Evolutionary conservation across 2,113 vertebrate genomes (phyloP), one percentile per base, ranked within the genome.

Genomic region (Rhodinocichla rosea): DNA sequence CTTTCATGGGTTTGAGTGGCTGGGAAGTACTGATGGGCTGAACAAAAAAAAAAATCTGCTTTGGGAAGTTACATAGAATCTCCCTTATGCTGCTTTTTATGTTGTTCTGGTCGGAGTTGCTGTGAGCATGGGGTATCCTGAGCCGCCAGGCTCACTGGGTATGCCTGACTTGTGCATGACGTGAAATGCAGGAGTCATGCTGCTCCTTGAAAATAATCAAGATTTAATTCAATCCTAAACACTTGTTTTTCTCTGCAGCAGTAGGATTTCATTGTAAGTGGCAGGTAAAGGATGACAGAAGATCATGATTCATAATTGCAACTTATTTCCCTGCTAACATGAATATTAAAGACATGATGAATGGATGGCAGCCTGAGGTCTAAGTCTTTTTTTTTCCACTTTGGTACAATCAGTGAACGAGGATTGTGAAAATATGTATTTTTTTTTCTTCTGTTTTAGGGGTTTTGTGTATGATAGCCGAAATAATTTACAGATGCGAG

Each of bases 401-500:
- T 56, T 45, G 49, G 20, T 76, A 59, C 35, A 62, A 70, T 24
- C n/a, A 89, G 10, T 80, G n/a, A 75, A n/a, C 70, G 27, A 49
- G 3, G 17, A 27, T 57, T 76, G n/a, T 84, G 53, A 83, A 93
- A 77, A 69, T 59, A 20, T 24, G 45, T 7, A 16, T 47, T 70
- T 70, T 63, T 49, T 78, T 39, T 57, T 73, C n/a, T 49, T 30
- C 73, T 95, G 94, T 97, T 73, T 22, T 97, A 99, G 99, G 97
- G 98, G 98, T 3, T 98, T 99, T 91, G 98, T 99, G 22, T 98
- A 98, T 1, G 99, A 99, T 82, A 99, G 97, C 97, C 98, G 96
- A 64, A 98, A 99, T 96, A 99, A 98, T 89, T 98, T 99, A 45
- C 99, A 99, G 96, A 98, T 99, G 98, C 97, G 99, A 79, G 99